Percentiles rank a stretch among this genome's conserved stretches.
Evolutionary conservation across 2,797 vertebrate genomes (phyloP).

Genomic region (Alcedo atthis): DNA sequence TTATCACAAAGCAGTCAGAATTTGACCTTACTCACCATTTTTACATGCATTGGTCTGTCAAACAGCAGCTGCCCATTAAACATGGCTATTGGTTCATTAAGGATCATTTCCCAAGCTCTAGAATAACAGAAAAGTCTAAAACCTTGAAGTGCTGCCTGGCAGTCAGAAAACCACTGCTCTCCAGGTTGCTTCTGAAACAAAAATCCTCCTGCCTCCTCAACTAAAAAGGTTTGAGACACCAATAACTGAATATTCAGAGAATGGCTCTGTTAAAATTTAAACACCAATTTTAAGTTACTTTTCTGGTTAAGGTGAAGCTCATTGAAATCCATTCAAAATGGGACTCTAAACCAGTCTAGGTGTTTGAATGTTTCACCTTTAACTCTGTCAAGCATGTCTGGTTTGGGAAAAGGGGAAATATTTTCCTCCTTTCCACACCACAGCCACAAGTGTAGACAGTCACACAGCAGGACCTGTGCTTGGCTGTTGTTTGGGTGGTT

Average conservation of each 20-base stretch:
- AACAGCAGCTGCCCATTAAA: conserved; percentile 96
- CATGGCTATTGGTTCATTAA: conserved; percentile 89
- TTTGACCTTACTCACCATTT: conserved; percentile 86
- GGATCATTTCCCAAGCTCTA: conserved; percentile 22
- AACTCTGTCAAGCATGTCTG: no score
- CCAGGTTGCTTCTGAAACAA: background rate
- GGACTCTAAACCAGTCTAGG: background rate
- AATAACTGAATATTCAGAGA: background rate
- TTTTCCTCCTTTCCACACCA: background rate
- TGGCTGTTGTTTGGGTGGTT: background rate
- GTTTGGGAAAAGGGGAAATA: no score
- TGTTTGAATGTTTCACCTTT: background rate
- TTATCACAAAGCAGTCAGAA: background rate
- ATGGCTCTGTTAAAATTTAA: background rate
- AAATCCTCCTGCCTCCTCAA: background rate
- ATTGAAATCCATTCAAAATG: accelerated
- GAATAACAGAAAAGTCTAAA: background rate
- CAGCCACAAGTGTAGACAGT: accelerated
- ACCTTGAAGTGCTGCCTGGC: background rate
- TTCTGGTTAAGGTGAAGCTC: background rate
- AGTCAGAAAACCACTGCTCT: background rate
- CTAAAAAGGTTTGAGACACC: background rate
- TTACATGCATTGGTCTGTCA: conserved; percentile 97
- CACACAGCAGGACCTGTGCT: accelerated
- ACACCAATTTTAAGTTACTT: accelerated